A percentile compares a stretch with the other conserved stretches of the same genome.
Evolutionary conservation across 2,797 vertebrate species (phyloP).

Genomic region (Neosilurus hyrtlii): DNA sequence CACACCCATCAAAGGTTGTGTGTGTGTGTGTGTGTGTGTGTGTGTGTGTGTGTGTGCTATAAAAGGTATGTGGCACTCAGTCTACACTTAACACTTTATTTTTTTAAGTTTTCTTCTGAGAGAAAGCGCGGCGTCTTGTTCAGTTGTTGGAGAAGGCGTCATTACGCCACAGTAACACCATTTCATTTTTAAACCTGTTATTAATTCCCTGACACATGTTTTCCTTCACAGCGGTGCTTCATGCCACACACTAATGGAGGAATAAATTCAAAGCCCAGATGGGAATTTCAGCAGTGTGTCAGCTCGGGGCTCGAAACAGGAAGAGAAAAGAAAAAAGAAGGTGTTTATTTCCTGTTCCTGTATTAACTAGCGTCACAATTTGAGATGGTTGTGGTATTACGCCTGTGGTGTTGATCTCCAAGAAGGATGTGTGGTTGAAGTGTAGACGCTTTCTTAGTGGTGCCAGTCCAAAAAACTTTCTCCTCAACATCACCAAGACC

Average conservation of each 20-base stretch:
- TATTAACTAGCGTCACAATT: background rate
- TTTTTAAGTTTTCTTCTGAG: background rate
- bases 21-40: background rate
- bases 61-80: background rate
- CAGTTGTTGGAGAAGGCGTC: background rate
- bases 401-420: background rate
- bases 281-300: background rate
- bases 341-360: background rate
- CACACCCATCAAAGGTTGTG: background rate
- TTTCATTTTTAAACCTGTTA: conserved; percentile 20
- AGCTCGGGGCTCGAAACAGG: background rate
- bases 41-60: background rate
- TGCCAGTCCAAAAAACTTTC: background rate
- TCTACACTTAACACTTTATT: background rate
- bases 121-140: background rate
- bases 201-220: background rate
- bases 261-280: background rate
- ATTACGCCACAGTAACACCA: background rate
- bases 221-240: background rate
- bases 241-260: background rate
- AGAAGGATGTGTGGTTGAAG: background rate
- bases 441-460: background rate
- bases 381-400: background rate
- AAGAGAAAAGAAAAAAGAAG: background rate
- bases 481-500: background rate